Evolutionary conservation across 2,113 vertebrate species (phyloP).

Genomic region (Lepus timidus): DNA sequence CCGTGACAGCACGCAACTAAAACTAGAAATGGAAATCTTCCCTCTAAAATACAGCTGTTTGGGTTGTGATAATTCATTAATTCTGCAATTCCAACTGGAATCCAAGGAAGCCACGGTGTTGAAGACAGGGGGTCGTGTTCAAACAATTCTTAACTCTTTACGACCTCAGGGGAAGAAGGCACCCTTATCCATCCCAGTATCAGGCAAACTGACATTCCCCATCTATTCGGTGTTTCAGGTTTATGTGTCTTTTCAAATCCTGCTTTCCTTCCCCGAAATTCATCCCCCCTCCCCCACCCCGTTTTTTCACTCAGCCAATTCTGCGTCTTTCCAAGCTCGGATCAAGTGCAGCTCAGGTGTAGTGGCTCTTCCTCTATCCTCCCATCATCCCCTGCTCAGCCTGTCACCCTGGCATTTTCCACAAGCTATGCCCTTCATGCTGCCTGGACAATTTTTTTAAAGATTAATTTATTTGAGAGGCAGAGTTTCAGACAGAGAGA

Average conservation of each 20-base stretch:
- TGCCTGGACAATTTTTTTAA: not conserved
- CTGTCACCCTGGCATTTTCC: not conserved
- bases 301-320: not conserved
- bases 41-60: conserved; percentile 31
- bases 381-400: not conserved
- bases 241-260: not conserved
- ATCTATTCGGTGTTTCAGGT: not conserved
- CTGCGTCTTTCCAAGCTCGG: conserved; percentile 18
- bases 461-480: too few relatives aligned
- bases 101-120: conserved; percentile 20
- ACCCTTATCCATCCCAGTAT: not conserved
- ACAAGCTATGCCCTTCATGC: not conserved
- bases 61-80: not conserved
- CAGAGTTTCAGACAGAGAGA: too few relatives aligned
- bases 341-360: not conserved
- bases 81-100: conserved; percentile 24
- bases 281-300: not conserved
- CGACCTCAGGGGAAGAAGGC: not conserved
- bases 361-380: not conserved
- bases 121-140: not conserved
- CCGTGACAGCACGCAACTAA: not conserved
- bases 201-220: too few relatives aligned
- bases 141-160: not conserved
- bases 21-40: not conserved
- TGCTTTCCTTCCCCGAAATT: conserved; percentile 14